phyloP scores from a whole-genome alignment of 2,888 invertebrate species.

The Pterobdella sp. region DNA sequence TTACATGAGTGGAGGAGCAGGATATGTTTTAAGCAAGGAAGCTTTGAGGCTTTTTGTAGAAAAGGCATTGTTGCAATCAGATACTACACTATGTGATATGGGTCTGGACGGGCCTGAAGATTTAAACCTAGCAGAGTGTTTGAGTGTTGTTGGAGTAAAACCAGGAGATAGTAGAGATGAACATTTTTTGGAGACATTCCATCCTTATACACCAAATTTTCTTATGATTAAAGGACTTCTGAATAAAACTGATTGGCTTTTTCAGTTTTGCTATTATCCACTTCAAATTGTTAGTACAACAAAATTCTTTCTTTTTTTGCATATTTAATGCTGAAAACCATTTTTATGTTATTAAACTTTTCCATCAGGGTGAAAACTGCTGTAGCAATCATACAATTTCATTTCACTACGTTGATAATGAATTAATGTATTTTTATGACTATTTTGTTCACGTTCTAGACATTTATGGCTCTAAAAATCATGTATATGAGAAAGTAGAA shows the following conservation, averaged over 20 bases:
- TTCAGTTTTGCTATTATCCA: neutral
- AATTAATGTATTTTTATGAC: slow-evolving; percentile 31
- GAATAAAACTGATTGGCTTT: neutral
- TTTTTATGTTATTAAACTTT: slow-evolving; percentile 4
- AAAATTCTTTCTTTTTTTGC: too few species aligned
- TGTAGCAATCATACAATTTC: slow-evolving; percentile 46
- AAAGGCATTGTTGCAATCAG: neutral
- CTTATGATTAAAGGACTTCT: neutral
- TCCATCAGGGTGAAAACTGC: slow-evolving; percentile 40
- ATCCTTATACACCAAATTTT: neutral
- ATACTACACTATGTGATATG: neutral
- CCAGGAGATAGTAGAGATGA: slow-evolving; percentile 37
- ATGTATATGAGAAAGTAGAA: neutral
- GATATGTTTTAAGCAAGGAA: slow-evolving; percentile 29
- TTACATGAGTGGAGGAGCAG: slow-evolving; percentile 32
- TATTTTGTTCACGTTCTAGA: neutral
- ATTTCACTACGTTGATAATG: slow-evolving; percentile 43
- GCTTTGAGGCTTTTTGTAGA: slow-evolving; percentile 32
- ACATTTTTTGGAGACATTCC: neutral
- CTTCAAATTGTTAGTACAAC: neutral
- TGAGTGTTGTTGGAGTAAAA: slow-evolving; percentile 43
- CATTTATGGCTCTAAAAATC: neutral
- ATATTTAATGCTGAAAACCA: neutral
- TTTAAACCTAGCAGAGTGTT: slow-evolving; percentile 44
- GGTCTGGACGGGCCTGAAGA: slow-evolving; percentile 39